These are phyloP conservation scores for Oedothorax gibbosus DNA, from an alignment of 1,140 invertebrate genomes.

Conservation along the genomic window DNA sequence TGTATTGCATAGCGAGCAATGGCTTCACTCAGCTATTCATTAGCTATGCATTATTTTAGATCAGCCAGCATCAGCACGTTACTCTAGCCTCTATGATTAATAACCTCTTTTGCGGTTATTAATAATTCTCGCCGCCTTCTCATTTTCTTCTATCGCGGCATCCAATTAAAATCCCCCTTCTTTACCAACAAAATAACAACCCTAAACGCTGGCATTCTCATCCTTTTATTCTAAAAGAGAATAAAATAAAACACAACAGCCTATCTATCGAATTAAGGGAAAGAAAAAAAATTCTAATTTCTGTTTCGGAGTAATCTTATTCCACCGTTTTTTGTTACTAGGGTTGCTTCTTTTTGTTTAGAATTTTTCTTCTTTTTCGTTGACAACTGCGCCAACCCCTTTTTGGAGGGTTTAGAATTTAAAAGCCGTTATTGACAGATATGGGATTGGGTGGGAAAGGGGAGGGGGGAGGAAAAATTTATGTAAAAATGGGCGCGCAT, in stretches of 20 bases:
- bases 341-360: conserved; percentile 19
- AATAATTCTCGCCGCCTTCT: conserved; percentile 12
- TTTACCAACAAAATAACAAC: conserved; percentile 47
- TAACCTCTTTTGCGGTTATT: conserved; percentile 33
- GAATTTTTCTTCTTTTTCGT: conserved; percentile 10
- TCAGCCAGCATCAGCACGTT: too few relatives aligned
- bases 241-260: conserved; percentile 46
- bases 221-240: neutral
- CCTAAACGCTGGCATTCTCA: neutral
- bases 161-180: conserved; percentile 43
- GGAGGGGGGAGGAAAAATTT: neutral
- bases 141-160: neutral
- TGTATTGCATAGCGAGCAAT: too few relatives aligned
- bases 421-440: conserved; percentile 61
- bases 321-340: neutral
- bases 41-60: too few relatives aligned
- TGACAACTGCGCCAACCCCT: conserved; percentile 51
- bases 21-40: too few relatives aligned
- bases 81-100: too few relatives aligned
- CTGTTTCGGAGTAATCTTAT: conserved; percentile 55
- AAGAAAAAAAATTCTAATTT: conserved; percentile 41
- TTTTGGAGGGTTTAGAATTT: conserved; percentile 50
- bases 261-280: conserved; percentile 40
- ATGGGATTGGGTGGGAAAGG: conserved; percentile 42
- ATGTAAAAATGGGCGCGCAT: conserved; percentile 32